A percentile compares a stretch with the other conserved stretches of the same genome.
These are phyloP conservation scores for Proales similis DNA, from an alignment of 1,140 invertebrate genomes.

Conservation along the genomic window DNA sequence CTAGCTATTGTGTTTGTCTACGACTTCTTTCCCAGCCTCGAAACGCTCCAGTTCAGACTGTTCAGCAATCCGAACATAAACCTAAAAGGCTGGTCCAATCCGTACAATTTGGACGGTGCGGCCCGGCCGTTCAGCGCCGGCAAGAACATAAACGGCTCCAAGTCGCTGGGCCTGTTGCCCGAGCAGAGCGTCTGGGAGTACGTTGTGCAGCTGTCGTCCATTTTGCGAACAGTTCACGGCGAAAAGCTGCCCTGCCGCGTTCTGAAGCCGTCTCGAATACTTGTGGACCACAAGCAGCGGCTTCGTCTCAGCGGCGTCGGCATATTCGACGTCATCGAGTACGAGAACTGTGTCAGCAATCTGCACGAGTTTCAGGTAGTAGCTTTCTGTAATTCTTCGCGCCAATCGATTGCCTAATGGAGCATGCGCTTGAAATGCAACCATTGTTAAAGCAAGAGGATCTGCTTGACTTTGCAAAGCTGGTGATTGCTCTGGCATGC, in stretches of 20 bases:
- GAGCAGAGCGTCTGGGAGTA: constrained; percentile 89
- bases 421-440: background rate
- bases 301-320: constrained; percentile 72
- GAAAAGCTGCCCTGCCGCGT: constrained; percentile 57
- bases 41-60: constrained; percentile 76
- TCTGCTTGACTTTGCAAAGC: constrained; percentile 76
- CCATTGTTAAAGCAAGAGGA: constrained; percentile 69
- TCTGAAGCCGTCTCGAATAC: constrained; percentile 20
- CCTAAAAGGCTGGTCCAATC: constrained; percentile 67
- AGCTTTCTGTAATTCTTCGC: no score
- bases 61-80: constrained; percentile 56
- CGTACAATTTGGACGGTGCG: constrained; percentile 57
- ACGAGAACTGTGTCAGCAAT: constrained; percentile 60
- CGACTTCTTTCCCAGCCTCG: constrained; percentile 82
- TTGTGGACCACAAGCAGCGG: constrained; percentile 39
- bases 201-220: constrained; percentile 88
- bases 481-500: constrained; percentile 81
- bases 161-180: constrained; percentile 62
- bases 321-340: constrained; percentile 74
- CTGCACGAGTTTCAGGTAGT: constrained; percentile 69
- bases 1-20: constrained; percentile 89
- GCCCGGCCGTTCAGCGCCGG: constrained; percentile 42
- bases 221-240: constrained; percentile 78
- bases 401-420: background rate
- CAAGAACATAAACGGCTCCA: constrained; percentile 39